Conservation (phyloP, 2,797 vertebrate genomes). For the Ara ararauna region DNA sequence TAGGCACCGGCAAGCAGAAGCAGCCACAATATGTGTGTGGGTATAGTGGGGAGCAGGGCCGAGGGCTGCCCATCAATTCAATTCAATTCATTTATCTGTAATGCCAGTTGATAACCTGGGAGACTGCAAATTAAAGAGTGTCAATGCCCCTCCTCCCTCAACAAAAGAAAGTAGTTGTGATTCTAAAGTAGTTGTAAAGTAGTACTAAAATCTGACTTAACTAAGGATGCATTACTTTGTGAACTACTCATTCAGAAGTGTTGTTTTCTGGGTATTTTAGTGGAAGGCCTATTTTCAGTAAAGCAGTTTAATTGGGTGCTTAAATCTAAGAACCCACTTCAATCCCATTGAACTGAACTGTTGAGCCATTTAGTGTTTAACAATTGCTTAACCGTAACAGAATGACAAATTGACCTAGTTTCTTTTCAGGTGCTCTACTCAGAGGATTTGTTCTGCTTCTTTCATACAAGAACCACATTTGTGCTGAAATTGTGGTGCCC, state of each 20-base stretch:
- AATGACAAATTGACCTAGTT: background rate
- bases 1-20: background rate
- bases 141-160: background rate
- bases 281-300: background rate
- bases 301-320: conserved; percentile 32
- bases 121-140: background rate
- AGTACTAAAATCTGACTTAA: background rate
- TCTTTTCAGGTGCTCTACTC: background rate
- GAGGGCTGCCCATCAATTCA: background rate
- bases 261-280: conserved; percentile 2
- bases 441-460: background rate
- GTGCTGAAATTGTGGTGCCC: background rate
- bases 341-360: conserved; percentile 16
- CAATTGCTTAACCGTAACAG: background rate
- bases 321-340: conserved; percentile 40
- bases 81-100: background rate
- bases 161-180: background rate
- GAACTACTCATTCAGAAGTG: background rate
- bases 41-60: background rate
- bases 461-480: background rate
- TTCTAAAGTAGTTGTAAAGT: background rate
- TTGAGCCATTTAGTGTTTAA: conserved; percentile 28
- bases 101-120: background rate
- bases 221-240: background rate
- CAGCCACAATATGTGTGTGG: background rate